Base-by-base conservation (phyloP, 2,888 invertebrate species). In the Drosophila rellima region DNA sequence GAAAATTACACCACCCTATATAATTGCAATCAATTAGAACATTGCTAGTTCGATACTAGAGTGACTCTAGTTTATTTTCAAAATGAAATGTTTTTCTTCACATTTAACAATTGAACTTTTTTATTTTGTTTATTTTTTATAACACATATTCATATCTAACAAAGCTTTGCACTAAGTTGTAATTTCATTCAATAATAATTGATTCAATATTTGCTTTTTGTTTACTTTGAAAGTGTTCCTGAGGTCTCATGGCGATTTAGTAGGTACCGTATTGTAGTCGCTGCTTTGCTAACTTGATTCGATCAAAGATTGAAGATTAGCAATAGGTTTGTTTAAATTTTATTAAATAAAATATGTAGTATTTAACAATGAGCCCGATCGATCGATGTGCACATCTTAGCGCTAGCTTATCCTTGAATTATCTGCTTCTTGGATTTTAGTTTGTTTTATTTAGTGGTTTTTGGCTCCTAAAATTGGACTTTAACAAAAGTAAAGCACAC, bases 401-500 rank as follows among this genome's bases (percentile, higher is more conserved):
- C 67, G 70, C 55, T 70, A 70, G 63, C 67, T 59, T 54, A 66
- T 40, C 17, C 40, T 13, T 61, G 54, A 26, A 31, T 17, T 47
- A 33, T 40, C 40, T 37, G 17, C 39, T 37, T 29, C 39, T 37
- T 29, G 29, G 26, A 0, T 37, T 65, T 37, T 50, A 33, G 65
- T 78, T 69, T 42, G 52, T 29, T 65, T 59, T 54, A 61, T 60
- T 44, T 68, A 71, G 79, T 70, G 60, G 73, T 70, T 71, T 45
- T 78, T 85, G 88, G 82, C 82, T 77, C 86, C 77, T 88, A 79
- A 72, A 72, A 55, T 74, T 55, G 62, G 71, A 80, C 85, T 88
- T 89, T 88, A 73, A 75, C 84, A 83, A 73, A 89, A 83, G 74
- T 86, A 86, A 89, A 89, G 82, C 65, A 82, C 70, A 78, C 77